phyloP scores from a whole-genome alignment of 2,797 vertebrate genomes.

The Labroides dimidiatus region DNA sequence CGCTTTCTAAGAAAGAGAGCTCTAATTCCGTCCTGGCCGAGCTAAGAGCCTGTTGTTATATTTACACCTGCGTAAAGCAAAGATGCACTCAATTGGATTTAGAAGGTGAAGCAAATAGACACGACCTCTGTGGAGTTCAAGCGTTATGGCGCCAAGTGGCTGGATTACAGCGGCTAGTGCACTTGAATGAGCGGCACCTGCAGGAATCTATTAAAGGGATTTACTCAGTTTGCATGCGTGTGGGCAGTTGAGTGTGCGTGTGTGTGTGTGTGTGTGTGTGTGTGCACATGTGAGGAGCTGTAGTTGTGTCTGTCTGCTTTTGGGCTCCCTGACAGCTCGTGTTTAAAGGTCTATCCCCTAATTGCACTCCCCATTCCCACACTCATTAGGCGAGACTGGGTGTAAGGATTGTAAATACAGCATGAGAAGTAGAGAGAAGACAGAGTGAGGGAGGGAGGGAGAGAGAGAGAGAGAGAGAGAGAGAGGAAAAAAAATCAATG shows the following conservation, averaged over 20 bases:
- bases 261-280: background rate
- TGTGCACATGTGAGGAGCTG: background rate
- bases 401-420: constrained; percentile 47
- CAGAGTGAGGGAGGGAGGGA: constrained; percentile 12
- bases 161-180: constrained; percentile 53
- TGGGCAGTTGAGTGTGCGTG: constrained; percentile 9
- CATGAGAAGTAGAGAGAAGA: constrained; percentile 3
- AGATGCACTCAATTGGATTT: constrained; percentile 61
- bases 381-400: constrained; percentile 44
- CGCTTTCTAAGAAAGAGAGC: constrained; percentile 11
- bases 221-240: constrained; percentile 15
- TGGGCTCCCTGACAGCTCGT: constrained; percentile 11
- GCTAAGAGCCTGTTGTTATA: constrained; percentile 22
- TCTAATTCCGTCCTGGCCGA: constrained; percentile 21
- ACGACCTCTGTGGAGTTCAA: constrained; percentile 59
- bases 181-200: constrained; percentile 59
- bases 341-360: constrained; percentile 41
- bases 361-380: constrained; percentile 35
- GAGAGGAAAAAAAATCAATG: constrained; percentile 49
- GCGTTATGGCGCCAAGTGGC: constrained; percentile 51
- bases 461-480: too few species aligned
- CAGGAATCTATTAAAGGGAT: constrained; percentile 53
- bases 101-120: constrained; percentile 70
- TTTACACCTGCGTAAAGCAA: constrained; percentile 55
- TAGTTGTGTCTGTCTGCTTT: background rate